These are phyloP conservation scores for Agapornis roseicollis DNA, from an alignment of 2,113 vertebrate genomes.

Conservation along the genomic window DNA sequence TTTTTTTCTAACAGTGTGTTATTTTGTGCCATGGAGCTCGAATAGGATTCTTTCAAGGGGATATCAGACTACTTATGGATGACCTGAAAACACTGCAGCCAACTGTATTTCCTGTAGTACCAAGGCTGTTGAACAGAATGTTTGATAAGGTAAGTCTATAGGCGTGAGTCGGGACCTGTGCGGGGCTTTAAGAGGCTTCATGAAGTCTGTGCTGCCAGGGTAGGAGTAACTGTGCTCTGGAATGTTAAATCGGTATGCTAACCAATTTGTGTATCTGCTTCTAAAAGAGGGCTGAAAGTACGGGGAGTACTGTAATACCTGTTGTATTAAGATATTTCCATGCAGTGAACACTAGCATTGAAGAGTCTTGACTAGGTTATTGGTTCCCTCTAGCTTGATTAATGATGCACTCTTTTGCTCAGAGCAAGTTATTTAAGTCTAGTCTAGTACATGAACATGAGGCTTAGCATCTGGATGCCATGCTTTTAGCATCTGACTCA, in stretches of 20 bases:
- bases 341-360: background rate
- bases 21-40: constrained; percentile 88
- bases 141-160: constrained; percentile 88
- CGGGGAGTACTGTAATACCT: background rate
- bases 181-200: background rate
- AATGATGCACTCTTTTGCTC: background rate
- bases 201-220: background rate
- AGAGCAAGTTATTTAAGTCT: background rate
- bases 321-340: background rate
- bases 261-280: background rate
- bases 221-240: background rate
- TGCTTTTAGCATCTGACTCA: constrained; percentile 43
- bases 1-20: constrained; percentile 76
- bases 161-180: background rate
- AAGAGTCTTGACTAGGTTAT: background rate
- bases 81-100: constrained; percentile 91
- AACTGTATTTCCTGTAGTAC: constrained; percentile 94
- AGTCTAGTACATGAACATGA: background rate
- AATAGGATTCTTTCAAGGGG: constrained; percentile 97
- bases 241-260: background rate
- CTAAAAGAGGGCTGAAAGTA: background rate
- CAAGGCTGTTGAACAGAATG: constrained; percentile 95
- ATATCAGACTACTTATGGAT: constrained; percentile 96
- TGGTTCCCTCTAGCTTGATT: background rate
- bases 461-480: background rate